These are phyloP conservation scores for Dryadula phaetusa DNA, from an alignment of 2,888 invertebrate species.

Conservation along the genomic window DNA sequence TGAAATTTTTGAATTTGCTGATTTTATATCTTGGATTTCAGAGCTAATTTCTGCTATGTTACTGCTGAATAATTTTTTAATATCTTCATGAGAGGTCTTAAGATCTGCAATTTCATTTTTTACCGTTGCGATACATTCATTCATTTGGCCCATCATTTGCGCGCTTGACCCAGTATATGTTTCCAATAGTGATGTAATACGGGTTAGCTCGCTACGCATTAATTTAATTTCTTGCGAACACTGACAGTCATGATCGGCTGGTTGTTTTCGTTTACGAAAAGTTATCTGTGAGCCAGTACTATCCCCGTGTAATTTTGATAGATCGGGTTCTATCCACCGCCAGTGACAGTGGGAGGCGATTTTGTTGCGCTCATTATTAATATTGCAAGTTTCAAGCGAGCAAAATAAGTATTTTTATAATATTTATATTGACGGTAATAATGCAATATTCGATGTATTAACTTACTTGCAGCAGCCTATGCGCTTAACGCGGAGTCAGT, in stretches of 20 bases:
- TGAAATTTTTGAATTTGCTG: conserved; percentile 10
- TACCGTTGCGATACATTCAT: too few species aligned
- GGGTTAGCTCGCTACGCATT: conserved; percentile 29
- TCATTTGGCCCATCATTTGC: neutral
- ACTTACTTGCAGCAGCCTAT: conserved; percentile 24
- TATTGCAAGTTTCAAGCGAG: neutral
- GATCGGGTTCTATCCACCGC: conserved; percentile 38
- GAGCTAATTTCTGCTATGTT: conserved; percentile 30
- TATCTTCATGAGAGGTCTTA: conserved; percentile 28
- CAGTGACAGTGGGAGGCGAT: conserved; percentile 27
- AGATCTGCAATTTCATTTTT: too few species aligned
- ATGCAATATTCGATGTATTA: conserved; percentile 15
- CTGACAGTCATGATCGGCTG: conserved; percentile 24
- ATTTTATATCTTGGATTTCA: conserved; percentile 25
- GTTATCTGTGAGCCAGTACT: conserved; percentile 28
- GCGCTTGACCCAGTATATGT: conserved; percentile 34
- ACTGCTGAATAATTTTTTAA: conserved; percentile 21
- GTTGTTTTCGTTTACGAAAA: conserved; percentile 35
- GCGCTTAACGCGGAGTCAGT: conserved; percentile 28
- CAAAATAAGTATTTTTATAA: conserved; percentile 11
- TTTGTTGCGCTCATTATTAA: conserved; percentile 26
- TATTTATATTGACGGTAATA: neutral
- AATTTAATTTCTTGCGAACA: conserved; percentile 33
- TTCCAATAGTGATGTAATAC: conserved; percentile 35
- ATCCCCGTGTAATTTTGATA: conserved; percentile 28